phyloP scores from a whole-genome alignment of 2,888 invertebrate genomes.

The Gryllus longicercus region DNA sequence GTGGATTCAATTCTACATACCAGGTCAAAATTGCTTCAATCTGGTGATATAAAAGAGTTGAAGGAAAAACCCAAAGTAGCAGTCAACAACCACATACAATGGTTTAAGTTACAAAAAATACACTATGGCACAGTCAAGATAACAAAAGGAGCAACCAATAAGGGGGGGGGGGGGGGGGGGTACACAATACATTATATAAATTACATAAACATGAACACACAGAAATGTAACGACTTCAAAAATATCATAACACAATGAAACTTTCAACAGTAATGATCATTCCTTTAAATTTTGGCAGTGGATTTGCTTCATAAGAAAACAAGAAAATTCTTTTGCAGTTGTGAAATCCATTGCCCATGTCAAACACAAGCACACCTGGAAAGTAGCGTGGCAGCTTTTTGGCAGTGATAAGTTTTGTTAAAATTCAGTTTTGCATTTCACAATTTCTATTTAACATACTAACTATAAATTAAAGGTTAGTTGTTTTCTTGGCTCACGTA shows the following conservation, averaged over 20 bases:
- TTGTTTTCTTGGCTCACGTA: conserved; percentile 6
- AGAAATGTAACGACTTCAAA: conserved; percentile 26
- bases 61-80: background rate
- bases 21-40: background rate
- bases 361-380: conserved; percentile 17
- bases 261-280: background rate
- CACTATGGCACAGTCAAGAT: background rate
- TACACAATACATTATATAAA: background rate
- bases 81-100: background rate
- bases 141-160: background rate
- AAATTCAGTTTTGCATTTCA: conserved; percentile 7
- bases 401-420: conserved; percentile 11
- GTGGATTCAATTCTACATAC: background rate
- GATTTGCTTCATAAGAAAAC: conserved; percentile 5
- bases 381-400: background rate
- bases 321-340: background rate
- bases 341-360: conserved; percentile 1
- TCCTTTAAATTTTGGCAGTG: background rate
- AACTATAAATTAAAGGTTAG: conserved; percentile 17
- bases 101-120: background rate
- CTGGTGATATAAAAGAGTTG: background rate
- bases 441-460: background rate
- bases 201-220: conserved; percentile 22
- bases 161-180: background rate
- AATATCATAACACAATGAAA: background rate